A percentile compares a stretch with the other conserved stretches of the same genome.
phyloP scores from a whole-genome alignment of 2,113 vertebrate genomes.

The Sorex fumeus region DNA sequence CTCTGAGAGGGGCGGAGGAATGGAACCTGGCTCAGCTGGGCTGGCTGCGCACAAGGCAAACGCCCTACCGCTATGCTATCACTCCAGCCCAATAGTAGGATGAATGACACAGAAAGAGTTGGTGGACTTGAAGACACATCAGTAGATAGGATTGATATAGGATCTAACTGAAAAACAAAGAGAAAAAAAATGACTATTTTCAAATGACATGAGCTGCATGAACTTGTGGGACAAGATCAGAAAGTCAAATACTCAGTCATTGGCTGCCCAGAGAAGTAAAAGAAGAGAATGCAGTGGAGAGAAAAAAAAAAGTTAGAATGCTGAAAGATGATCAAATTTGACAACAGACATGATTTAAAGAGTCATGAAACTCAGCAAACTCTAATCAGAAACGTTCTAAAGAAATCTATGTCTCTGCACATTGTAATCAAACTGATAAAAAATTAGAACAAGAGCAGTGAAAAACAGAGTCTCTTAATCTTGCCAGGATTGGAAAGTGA shows the following conservation, averaged over 20 bases:
- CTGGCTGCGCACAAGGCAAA: no score
- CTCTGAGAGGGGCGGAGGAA: no score
- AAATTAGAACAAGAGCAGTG: background rate
- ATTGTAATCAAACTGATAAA: background rate
- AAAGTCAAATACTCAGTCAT: background rate
- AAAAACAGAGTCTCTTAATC: background rate
- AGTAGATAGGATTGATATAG: background rate
- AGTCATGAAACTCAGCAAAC: background rate
- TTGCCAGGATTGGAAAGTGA: background rate
- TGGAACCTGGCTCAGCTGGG: no score
- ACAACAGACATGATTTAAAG: constrained; percentile 10
- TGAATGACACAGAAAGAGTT: background rate
- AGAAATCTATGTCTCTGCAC: background rate
- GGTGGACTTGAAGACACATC: background rate
- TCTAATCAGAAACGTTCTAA: constrained; percentile 1
- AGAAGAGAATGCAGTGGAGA: background rate
- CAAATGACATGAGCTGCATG: background rate
- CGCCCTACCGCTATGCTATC: no score
- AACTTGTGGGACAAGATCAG: background rate
- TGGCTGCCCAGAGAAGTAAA: background rate
- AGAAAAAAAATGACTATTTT: background rate
- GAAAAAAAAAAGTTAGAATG: background rate
- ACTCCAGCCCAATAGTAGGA: no score
- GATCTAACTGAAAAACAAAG: background rate
- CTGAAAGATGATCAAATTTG: background rate